Evolutionary conservation across 1,140 invertebrate genomes (phyloP).

Genomic region (Lithobius niger): DNA sequence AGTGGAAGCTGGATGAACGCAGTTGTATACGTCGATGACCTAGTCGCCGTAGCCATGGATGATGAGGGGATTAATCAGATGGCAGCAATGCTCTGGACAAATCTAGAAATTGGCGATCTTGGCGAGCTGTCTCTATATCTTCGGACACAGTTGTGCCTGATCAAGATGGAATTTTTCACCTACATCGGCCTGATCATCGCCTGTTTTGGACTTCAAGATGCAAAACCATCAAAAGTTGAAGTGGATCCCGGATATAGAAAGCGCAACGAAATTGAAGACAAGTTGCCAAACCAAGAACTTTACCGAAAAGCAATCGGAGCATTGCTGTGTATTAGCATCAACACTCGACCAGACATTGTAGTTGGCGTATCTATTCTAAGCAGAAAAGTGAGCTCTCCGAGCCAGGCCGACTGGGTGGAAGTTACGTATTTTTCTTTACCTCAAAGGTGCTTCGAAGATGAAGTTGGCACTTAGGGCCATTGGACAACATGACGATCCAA

Average conservation of each 20-base stretch:
- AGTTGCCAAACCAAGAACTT: not conserved
- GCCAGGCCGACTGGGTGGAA: too few species aligned
- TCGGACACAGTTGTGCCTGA: not conserved
- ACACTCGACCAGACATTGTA: not conserved
- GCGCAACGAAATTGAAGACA: not conserved
- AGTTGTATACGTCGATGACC: not conserved
- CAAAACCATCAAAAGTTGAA: not conserved
- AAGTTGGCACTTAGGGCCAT: not conserved
- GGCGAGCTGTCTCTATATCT: not conserved
- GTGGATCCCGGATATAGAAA: not conserved
- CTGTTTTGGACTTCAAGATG: not conserved
- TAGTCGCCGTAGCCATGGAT: not conserved
- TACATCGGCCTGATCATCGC: not conserved
- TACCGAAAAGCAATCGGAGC: constrained; percentile 7
- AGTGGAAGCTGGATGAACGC: not conserved
- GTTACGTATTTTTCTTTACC: not conserved
- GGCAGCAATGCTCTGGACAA: not conserved
- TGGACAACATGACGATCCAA: not conserved
- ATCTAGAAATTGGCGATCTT: not conserved
- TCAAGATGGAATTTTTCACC: constrained; percentile 2
- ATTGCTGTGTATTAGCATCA: constrained; percentile 2
- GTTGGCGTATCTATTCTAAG: not conserved
- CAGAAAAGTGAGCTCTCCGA: not conserved
- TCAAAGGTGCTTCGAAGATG: not conserved
- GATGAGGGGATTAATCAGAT: not conserved